phyloP scores from a whole-genome alignment of 2,888 invertebrate genomes.

The Creontiades dilutus region DNA sequence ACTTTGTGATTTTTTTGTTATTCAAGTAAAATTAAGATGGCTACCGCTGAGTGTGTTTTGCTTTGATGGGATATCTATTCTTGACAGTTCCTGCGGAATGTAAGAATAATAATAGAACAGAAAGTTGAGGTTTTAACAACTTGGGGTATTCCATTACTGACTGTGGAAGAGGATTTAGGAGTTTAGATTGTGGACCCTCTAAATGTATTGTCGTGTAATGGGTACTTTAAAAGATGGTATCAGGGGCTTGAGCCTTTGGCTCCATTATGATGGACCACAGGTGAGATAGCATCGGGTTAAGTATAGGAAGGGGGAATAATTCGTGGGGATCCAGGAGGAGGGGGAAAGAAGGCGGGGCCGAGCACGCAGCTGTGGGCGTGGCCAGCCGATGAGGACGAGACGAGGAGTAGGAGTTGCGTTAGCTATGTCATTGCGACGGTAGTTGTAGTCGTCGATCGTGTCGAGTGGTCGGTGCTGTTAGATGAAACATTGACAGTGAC shows the following conservation, averaged over 20 bases:
- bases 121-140: too few species aligned
- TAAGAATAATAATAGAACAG: too few species aligned
- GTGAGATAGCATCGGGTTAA: background rate
- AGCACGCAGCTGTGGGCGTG: background rate
- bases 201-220: slow-evolving; percentile 10
- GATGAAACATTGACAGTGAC: slow-evolving; percentile 14
- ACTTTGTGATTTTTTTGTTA: too few species aligned
- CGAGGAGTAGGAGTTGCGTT: background rate
- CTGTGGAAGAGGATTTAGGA: too few species aligned
- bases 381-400: background rate
- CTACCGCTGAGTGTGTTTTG: too few species aligned
- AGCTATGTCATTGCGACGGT: slow-evolving; percentile 8
- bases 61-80: too few species aligned
- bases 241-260: background rate
- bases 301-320: background rate
- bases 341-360: background rate
- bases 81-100: too few species aligned
- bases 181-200: background rate
- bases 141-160: too few species aligned
- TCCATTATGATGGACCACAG: slow-evolving; percentile 27
- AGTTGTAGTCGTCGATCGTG: slow-evolving; percentile 36
- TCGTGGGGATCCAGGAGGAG: background rate
- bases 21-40: too few species aligned
- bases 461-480: slow-evolving; percentile 16
- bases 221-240: slow-evolving; percentile 2